Base-by-base conservation (phyloP, 2,797 vertebrate species). In the Chanos chanos region DNA sequence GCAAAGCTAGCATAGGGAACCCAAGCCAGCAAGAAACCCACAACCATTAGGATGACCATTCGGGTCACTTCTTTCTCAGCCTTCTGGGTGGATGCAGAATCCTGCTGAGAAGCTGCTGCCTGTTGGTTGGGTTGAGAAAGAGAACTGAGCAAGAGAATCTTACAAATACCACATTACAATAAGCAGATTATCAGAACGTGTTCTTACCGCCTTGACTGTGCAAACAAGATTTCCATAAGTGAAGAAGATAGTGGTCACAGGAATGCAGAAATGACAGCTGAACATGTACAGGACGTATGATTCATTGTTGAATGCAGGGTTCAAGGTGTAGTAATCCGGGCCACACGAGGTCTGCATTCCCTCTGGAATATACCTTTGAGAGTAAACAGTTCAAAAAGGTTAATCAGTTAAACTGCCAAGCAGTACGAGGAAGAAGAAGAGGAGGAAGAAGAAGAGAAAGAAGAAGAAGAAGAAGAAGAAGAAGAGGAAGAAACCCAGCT, bases 51-150 rank as follows among this genome's bases (percentile, higher is more conserved):
- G 73, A 92, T 34, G 48, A 91, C 92, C 91, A 92, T 92, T 13
- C 83, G 87, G 4, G 91, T 93, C 59, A 92, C 92, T 77, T 94
- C 91, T 62, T 66, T 84, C 82, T 94, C 91, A 0, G 91, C 92
- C 68, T 92, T 94, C 85, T 93, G 92, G 0, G 90, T 94, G 0
- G 86, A 89, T 10, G 81, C 90, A 0, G 92, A 92, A 41, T 94
- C 90, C 66, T 93, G 90, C 72, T 94, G 92, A 76, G 92, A 87
- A 1, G 90, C 88, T 1, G 90, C 89, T 19, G 91, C 90, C 93
- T 94, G 64, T 1, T 15, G 51, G 3, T n/a, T n/a, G n/a, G n/a
- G n/a, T n/a, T n/a, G n/a, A n/a, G n/a, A n/a, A n/a, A n/a, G n/a
- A n/a, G n/a, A n/a, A n/a, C n/a, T n/a, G n/a, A n/a, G n/a, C n/a